Evolutionary conservation across 2,888 invertebrate species (phyloP), one percentile per base, ranked within the genome.

Genomic region (Chaetoderma sp.): DNA sequence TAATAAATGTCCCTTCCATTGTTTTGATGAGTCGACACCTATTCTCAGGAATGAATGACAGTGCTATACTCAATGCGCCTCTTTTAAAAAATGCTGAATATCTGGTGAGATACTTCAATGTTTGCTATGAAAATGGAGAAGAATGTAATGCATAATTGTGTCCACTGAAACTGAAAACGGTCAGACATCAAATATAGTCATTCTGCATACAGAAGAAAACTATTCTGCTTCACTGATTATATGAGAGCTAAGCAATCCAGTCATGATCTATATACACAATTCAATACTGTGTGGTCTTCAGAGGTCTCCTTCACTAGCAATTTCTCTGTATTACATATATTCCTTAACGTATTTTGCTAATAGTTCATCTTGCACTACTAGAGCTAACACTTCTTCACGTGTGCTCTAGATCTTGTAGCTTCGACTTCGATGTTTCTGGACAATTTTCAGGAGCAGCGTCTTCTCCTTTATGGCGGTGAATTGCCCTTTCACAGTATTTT

Each of bases 41-140:
- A 61, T 63, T 67, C 21, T 70, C 75, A 39, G 73, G 73, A 21
- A 67, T 66, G n/a, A 71, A 68, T 4, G 72, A 75, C 23, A 73
- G 55, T 0, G 71, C 70, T n/a, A 73, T 74, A 50, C 69, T 71
- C 1, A 75, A 67, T 5, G 64, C 72, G 8, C 71, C 74, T 33
- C 57, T 27, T 27, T 65, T 25, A 3, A 72, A 32, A 1, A 72
- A 42, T 8, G 64, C 66, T 10, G 56, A 42, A 27, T 66, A 57
- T 10, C 69, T 69, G 70, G 44, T 73, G 70, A 6, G 72, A 42
- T 23, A 44, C 52, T 18, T 75, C 71, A 25, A 72, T 58, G 28
- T 73, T 73, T 13, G 67, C 63, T n/a, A 71, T 13, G 42, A 66
- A 67, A 1, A 71, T 25, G 0, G 60, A 56, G 44, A 67, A 70